These are phyloP conservation scores for Saccostrea glomerata DNA, from an alignment of 1,140 invertebrate species.

Conservation along the genomic window DNA sequence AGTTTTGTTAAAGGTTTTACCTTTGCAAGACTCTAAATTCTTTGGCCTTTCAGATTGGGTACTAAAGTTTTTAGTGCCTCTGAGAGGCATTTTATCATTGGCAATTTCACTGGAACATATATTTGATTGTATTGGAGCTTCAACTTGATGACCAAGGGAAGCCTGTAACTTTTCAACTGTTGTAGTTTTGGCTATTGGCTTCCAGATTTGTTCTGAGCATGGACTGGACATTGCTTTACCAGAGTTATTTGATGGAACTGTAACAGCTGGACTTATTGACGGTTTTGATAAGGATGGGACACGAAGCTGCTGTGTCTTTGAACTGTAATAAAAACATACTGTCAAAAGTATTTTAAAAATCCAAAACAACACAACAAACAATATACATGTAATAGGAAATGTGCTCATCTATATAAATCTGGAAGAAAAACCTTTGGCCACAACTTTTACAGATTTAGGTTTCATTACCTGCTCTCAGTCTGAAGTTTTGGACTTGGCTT, in stretches of 20 bases:
- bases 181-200: background rate
- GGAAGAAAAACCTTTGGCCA: too few species aligned
- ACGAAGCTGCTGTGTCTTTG: background rate
- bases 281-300: conserved; percentile 2
- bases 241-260: background rate
- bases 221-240: background rate
- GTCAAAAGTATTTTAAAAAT: too few species aligned
- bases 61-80: background rate
- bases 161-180: background rate
- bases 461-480: background rate
- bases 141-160: background rate
- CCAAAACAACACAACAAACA: too few species aligned
- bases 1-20: background rate
- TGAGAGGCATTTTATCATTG: background rate
- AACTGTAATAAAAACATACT: background rate
- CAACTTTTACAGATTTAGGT: too few species aligned
- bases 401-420: too few species aligned
- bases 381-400: too few species aligned
- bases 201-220: background rate
- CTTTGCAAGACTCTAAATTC: background rate
- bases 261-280: background rate
- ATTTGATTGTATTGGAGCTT: background rate
- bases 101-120: background rate
- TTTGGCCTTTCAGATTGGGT: background rate
- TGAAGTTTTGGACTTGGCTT: background rate